Base-by-base conservation (phyloP, 2,797 vertebrate species). In the Alauda arvensis region DNA sequence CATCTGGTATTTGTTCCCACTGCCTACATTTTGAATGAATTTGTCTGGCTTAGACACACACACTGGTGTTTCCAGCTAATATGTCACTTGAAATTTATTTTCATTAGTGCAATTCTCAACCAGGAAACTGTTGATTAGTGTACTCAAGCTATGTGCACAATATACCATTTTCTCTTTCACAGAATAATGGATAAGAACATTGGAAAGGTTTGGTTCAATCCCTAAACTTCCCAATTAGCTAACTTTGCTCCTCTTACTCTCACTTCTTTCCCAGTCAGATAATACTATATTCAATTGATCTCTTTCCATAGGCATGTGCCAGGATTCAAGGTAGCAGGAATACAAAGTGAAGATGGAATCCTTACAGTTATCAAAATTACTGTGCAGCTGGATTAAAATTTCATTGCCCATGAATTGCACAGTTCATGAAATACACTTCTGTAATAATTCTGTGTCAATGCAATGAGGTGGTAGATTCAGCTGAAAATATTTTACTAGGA, bases 361-460 rank as follows among this genome's bases (percentile, higher is more conserved):
- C 28, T 76, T 63, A 60, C 17, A 76, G 37, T 89, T 85, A 51
- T 72, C 55, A 63, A 62, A 76, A 85, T 69, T 83, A 80, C 60
- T 72, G 8, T 67, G 75, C 67, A 83, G 31, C 39, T 76, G 82
- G 87, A 84, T 83, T 87, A 87, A 81, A 91, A 85, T 87, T 83
- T 85, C 67, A 80, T 51, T 83, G 67, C 62, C 83, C 18, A 2
- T 76, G 65, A 91, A 69, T n/a, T 78, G 28, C 74, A 87, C 78
- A 74, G 60, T 72, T 86, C 87, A 89, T 43, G 46, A 89, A 92
- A 91, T 79, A 77, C 31, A 63, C 19, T 83, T 52, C 60, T 74
- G 61, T 46, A 89, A 89, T 87, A 94, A 83, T 83, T 93, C 82
- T 77, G 55, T 71, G 56, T 78, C 77, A 68, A 49, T 62, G 33